These are phyloP conservation scores for Paratilapia polleni DNA, from an alignment of 2,113 vertebrate species.

Conservation along the genomic window DNA sequence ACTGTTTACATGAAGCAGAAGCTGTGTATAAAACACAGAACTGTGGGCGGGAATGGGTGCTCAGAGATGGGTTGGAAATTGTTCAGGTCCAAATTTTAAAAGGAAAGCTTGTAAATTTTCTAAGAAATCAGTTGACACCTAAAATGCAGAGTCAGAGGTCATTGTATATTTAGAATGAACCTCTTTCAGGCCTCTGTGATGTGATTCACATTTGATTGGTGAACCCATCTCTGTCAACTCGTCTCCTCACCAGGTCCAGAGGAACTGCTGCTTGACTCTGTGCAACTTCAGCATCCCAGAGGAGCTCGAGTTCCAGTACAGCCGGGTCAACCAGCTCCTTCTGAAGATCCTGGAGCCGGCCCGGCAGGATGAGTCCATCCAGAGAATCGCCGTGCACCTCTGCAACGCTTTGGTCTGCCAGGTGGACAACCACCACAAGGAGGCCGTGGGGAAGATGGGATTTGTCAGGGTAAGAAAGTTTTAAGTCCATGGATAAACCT, in stretches of 20 bases:
- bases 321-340: constrained; percentile 92
- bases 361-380: constrained; percentile 96
- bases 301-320: constrained; percentile 98
- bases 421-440: constrained; percentile 99
- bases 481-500: not conserved
- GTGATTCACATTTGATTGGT: not conserved
- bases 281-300: constrained; percentile 99
- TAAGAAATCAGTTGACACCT: too few relatives aligned
- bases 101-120: not conserved
- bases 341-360: constrained; percentile 93
- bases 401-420: constrained; percentile 98
- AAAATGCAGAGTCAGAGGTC: not conserved
- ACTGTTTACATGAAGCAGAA: not conserved
- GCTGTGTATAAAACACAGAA: not conserved
- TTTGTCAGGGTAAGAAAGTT: constrained; percentile 89
- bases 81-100: not conserved
- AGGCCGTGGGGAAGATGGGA: constrained; percentile 98
- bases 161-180: not conserved
- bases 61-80: not conserved
- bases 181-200: not conserved
- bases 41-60: not conserved
- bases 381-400: constrained; percentile 96
- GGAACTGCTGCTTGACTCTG: constrained; percentile 96
- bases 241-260: constrained; percentile 86
- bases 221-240: not conserved